Evolutionary conservation across 2,888 invertebrate genomes (phyloP).

Genomic region (Plusia festucae): DNA sequence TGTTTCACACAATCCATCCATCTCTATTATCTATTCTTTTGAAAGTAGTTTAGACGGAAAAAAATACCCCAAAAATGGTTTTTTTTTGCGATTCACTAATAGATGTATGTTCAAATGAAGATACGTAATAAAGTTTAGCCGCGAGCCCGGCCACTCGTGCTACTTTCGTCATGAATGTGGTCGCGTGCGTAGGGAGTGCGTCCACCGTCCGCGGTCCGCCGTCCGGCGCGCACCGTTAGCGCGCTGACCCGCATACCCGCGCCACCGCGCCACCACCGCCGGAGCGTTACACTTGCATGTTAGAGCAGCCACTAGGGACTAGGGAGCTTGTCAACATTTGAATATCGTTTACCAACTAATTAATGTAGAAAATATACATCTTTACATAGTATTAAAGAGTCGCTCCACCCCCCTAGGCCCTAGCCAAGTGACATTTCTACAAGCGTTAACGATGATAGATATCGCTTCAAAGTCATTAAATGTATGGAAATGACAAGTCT

Average conservation of each 20-base stretch:
- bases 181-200: conserved; percentile 36
- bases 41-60: no score
- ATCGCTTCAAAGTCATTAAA: no score
- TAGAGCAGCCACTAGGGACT: no score
- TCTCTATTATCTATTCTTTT: no score
- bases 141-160: conserved; percentile 6
- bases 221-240: conserved; percentile 32
- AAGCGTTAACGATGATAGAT: no score
- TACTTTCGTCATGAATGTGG: conserved; percentile 16
- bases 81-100: background rate
- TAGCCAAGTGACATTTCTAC: no score
- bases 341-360: background rate
- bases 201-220: background rate
- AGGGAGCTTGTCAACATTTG: background rate
- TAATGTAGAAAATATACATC: background rate
- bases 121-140: background rate
- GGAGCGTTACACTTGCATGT: conserved; percentile 5
- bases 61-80: no score
- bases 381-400: no score
- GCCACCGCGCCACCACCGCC: background rate
- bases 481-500: no score
- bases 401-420: no score
- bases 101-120: background rate
- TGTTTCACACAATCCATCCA: no score
- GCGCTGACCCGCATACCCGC: conserved; percentile 43